Evolutionary conservation across 2,888 invertebrate species (phyloP).

Genomic region (Apodemia mormo): DNA sequence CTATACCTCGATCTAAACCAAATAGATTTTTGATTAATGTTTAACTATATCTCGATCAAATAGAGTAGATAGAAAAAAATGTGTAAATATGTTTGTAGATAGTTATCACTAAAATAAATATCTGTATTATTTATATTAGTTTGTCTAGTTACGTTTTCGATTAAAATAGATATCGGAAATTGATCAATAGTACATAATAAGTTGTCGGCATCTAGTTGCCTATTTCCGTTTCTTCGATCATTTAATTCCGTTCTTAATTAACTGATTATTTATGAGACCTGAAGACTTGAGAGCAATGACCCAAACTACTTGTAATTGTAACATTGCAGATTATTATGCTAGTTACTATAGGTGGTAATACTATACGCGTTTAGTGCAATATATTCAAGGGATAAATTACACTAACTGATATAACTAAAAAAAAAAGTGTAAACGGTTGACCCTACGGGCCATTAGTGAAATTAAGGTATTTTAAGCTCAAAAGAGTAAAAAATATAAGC

Average conservation of each 20-base stretch:
- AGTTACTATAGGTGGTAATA: too few relatives aligned
- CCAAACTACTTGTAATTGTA: conserved; percentile 22
- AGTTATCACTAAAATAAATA: conserved; percentile 19
- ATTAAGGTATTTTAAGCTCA: too few relatives aligned
- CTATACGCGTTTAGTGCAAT: neutral
- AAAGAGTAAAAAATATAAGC: too few relatives aligned
- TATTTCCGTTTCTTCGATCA: conserved; percentile 61
- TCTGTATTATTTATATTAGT: neutral
- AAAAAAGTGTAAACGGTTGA: too few relatives aligned
- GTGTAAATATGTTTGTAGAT: too few relatives aligned
- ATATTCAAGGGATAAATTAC: too few relatives aligned
- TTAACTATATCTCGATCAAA: too few relatives aligned
- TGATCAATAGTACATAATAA: conserved; percentile 48
- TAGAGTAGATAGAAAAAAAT: neutral
- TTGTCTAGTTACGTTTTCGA: neutral
- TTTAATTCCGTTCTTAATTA: conserved; percentile 50
- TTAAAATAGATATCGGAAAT: conserved; percentile 35
- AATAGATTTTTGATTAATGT: too few relatives aligned
- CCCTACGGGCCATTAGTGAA: too few relatives aligned
- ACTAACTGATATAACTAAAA: too few relatives aligned
- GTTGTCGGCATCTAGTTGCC: conserved; percentile 57
- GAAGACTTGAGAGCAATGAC: conserved; percentile 41
- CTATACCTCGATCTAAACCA: too few relatives aligned
- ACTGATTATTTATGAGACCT: conserved; percentile 42
- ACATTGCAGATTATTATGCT: neutral